Evolutionary conservation across 2,797 vertebrate species (phyloP), one percentile per base, ranked within the genome.

Genomic region (Gymnocypris eckloni): DNA sequence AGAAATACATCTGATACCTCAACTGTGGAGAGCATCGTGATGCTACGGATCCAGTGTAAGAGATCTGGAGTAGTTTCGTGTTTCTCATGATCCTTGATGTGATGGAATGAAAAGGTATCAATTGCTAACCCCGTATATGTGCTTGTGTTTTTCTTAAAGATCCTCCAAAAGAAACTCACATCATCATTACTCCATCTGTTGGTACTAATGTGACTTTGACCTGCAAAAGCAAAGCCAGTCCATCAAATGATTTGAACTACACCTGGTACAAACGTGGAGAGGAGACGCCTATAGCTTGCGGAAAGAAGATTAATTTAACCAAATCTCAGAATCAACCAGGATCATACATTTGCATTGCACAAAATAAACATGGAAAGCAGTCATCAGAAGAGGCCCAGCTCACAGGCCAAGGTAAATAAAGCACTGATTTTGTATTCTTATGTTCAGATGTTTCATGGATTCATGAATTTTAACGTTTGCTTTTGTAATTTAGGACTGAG

Each of bases 221-320:
- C 88, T 94, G 93, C 90, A 87, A 86, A 87, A 91, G 92, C 88
- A 90, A 87, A 84, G 91, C 89, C 80, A 92, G 89, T 10, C 93
- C 93, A 88, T 87, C 91, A 6, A 81, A 84, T 79, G 75, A 37
- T 4, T 22, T 77, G 59, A 84, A 13, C 81, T 93, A 90, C 91
- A 91, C 76, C 89, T 94, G 93, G 93, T 92, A 90, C 85, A 89
- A 59, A 87, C 64, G 0, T 45, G 89, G 22, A 71, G 6, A 37
- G 28, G 4, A 76, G 9, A 33, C 4, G 76, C 0, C 11, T 18
- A n/a, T 18, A 18, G 80, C 7, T 0, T 81, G 82, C 41, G 89
- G 72, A 86, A 2, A 12, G 4, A 4, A 84, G 54, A 88, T 88
- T 72, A 86, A 75, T n/a, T 84, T 92, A 4, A 88, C 52, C 13